Evolutionary conservation across 2,113 vertebrate species (phyloP), one percentile per base, ranked within the genome.

Genomic region (Oxygymnocypris stewartii): DNA sequence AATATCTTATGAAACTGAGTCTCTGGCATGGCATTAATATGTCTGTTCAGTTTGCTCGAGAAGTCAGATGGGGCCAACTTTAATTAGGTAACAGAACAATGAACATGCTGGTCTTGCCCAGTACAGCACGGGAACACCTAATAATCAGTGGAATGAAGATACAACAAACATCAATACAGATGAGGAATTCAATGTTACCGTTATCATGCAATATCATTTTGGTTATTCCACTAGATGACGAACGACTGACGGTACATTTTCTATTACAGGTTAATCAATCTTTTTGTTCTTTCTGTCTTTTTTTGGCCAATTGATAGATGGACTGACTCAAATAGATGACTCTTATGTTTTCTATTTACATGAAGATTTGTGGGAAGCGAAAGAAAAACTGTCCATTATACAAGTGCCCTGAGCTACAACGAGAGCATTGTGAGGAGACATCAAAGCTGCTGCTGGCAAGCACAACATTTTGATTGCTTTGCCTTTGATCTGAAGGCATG

Each of bases 401-500:
- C 78, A 71, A 89, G 79, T 74, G 83, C 86, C 83, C 88, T 76
- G 31, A 85, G 82, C 85, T 77, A 75, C 67, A 85, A 61, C 59
- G 47, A 75, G 79, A 37, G 42, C 80, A 86, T 85, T 42, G 40
- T 89, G 59, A 87, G 89, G 59, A 67, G 88, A 95, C 93, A 94
- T 95, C 94, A 95, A 95, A 95, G 94, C 91, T 49, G 77, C 88
- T 89, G 91, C 88, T 93, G n/a, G n/a, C n/a, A n/a, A n/a, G n/a
- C n/a, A n/a, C 92, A 90, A 89, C 87, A 86, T 79, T 92, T 89
- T 94, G 91, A 93, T 93, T 94, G 90, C 87, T 87, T 92, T 92
- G 90, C 92, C 93, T 96, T 96, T 96, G 94, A 96, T 95, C 92
- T 95, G 90, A 86, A 92, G 87, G 88, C 88, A 84, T 82, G 85